Evolutionary conservation across 2,113 vertebrate genomes (phyloP), one percentile per base, ranked within the genome.

Genomic region (Pluvialis apricaria): DNA sequence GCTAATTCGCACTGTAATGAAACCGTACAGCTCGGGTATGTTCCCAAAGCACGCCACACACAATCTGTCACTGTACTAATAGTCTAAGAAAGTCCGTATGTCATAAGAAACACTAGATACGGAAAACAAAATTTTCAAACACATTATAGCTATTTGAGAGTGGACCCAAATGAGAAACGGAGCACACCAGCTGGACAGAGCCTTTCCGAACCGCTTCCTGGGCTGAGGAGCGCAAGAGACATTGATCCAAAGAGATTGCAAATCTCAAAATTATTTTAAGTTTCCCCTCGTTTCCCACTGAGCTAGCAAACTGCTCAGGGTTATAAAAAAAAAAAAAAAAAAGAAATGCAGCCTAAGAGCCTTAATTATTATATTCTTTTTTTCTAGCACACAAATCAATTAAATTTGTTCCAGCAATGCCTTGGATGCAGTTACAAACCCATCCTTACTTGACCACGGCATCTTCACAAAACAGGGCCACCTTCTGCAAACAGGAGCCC

Each of bases 21-120:
- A 57, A 26, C 40, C 0, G 0, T 21, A 11, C 55, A 38, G 36
- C 44, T 45, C 8, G 2, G 38, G 17, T 22, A 11, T 1, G 2
- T 13, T 57, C 34, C 31, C 49, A 45, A 38, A n/a, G 12, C 20
- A 4, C 3, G 15, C 26, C n/a, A 15, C 3, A 13, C 26, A 12
- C 31, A 16, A 32, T 31, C 11, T 16, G 16, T 13, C 51, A 7
- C 6, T 5, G 24, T 13, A 36, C 15, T 11, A 6, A 11, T 2
- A 29, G 7, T 29, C 42, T 42, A 21, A 42, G 24, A 28, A 77
- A 57, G 8, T 26, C 54, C 2, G 0, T 18, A 15, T 8, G 26
- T 38, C 31, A 4, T 2, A 42, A 47, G 31, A 9, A 78, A 58
- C 8, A 9, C 20, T 26, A 44, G 38, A 44, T 10, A 38, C 1